Evolutionary conservation across 2,797 vertebrate species (phyloP), one percentile per base, ranked within the genome.

Genomic region (Holocentrus rufus): DNA sequence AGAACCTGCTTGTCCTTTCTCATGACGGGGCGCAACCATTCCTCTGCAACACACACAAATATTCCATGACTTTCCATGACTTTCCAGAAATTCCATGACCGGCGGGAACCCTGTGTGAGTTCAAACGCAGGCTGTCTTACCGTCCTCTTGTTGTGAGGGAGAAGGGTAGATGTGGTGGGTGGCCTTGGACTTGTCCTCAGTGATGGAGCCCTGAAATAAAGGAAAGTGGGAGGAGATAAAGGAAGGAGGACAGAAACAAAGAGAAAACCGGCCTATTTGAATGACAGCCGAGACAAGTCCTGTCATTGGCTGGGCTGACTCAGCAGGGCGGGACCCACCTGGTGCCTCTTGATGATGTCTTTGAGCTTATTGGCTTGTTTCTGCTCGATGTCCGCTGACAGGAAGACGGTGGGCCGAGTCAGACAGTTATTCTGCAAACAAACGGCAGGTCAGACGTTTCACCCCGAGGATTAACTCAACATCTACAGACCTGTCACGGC

Each of bases 331-430:
- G 66, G 54, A 39, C 82, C 77, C 90, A 98, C 98, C 97, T 99
- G 98, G 93, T 98, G 97, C 46, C 98, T 95, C 80, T 99, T 99
- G 81, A 99, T 95, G 81, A 98, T 96, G 83, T 99, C 98, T 91
- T 99, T 99, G 72, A 99, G 91, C 64, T 98, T 99, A 88, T 95
- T 96, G 47, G 95, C 94, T 91, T 97, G 88, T 90, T 99, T 99
- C 90, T 96, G 88, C 63, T 99, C 98, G 27, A 99, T 94, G 63
- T 99, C 98, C 50, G 97, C 88, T 2, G 94, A 92, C 91, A 99
- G 94, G 94, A 95, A 99, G 91, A 99, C 96, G 17, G 91, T 96
- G 17, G 98, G 98, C 84, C 97, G 94, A 72, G 95, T 96, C 91
- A 99, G 89, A 92, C 96, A 98, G 86, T 99, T 99, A 84, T 96